Evolutionary conservation across 2,888 invertebrate genomes (phyloP), one percentile per base, ranked within the genome.

Genomic region (Elegia similella): DNA sequence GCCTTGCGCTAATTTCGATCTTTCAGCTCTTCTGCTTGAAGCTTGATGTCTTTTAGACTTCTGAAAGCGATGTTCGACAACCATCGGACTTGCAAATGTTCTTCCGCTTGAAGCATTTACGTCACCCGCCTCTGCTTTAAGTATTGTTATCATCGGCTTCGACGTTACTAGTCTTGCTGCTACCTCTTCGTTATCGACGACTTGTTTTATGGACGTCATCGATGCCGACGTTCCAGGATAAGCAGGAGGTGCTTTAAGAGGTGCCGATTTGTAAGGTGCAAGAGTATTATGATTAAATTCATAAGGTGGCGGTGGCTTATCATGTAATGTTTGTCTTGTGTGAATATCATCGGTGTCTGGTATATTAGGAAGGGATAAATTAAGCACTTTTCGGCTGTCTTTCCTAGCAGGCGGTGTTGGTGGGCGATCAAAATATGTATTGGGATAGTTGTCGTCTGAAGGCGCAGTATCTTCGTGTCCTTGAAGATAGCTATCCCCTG

Each of bases 121-220:
- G 61, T 94, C 92, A 57, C 94, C 95, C 0, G 95, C 94, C 76
- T 96, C 95, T 8, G 96, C 96, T 72, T 95, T 95, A 17, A 96
- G 87, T 62, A 96, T 94, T 75, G 94, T 95, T 57, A 95, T 95
- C 81, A 95, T 95, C 0, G 96, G 95, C 62, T 95, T 93, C 0
- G 95, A 95, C 30, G 95, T 95, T 38, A 96, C 95, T 64, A 96
- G 95, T 62, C 96, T 92, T 0, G 96, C 96, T 52, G 95, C 92
- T 0, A 95, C 94, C 86, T 96, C 95, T 80, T 95, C 95, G 62
- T 88, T 88, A 29, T 88, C 87, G 43, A 60, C 71, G 10, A 66
- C 60, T 62, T 75, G 75, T 69, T 81, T 83, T 29, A 75, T 65
- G 55, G 76, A 64, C 47, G 64, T 62, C 15, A 65, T 69, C 15